Evolutionary conservation across 1,140 invertebrate genomes (phyloP).

Genomic region (Oreohelix idahoensis): DNA sequence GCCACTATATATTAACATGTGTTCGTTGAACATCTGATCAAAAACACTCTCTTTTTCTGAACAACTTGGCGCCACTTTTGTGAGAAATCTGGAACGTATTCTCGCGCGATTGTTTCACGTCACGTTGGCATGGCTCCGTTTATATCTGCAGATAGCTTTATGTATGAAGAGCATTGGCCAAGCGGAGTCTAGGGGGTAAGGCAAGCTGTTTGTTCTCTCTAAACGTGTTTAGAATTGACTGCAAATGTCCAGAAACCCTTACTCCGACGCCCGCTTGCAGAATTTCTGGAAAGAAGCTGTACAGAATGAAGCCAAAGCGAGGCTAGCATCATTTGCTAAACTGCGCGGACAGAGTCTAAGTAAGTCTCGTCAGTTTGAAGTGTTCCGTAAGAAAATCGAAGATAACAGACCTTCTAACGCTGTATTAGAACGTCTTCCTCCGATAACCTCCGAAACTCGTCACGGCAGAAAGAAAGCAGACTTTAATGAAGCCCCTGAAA

Average conservation of each 20-base stretch:
- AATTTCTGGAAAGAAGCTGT: slow-evolving; percentile 65
- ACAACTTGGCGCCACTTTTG: too few species aligned
- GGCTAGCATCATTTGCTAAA: slow-evolving; percentile 30
- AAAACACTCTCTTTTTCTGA: too few species aligned
- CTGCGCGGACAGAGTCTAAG: slow-evolving; percentile 15
- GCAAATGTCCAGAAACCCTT: slow-evolving; percentile 12
- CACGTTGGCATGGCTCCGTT: too few species aligned
- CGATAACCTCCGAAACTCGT: slow-evolving; percentile 48
- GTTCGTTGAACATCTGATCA: too few species aligned
- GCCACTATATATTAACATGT: too few species aligned
- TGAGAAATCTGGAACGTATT: too few species aligned
- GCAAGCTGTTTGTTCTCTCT: too few species aligned
- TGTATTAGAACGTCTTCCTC: slow-evolving; percentile 56
- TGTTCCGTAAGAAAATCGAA: slow-evolving; percentile 67
- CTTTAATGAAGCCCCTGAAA: slow-evolving; percentile 42
- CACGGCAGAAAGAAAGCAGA: slow-evolving; percentile 58
- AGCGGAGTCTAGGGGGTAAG: too few species aligned
- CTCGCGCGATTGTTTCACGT: too few species aligned
- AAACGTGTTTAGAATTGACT: not conserved
- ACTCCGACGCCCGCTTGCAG: slow-evolving; percentile 52
- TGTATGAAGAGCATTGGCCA: too few species aligned
- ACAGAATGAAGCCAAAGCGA: slow-evolving; percentile 62
- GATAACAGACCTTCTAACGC: slow-evolving; percentile 60
- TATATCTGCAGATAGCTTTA: too few species aligned
- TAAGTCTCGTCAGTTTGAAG: slow-evolving; percentile 63